Conservation (phyloP, 2,113 vertebrate genomes). For the Prinia subflava region DNA sequence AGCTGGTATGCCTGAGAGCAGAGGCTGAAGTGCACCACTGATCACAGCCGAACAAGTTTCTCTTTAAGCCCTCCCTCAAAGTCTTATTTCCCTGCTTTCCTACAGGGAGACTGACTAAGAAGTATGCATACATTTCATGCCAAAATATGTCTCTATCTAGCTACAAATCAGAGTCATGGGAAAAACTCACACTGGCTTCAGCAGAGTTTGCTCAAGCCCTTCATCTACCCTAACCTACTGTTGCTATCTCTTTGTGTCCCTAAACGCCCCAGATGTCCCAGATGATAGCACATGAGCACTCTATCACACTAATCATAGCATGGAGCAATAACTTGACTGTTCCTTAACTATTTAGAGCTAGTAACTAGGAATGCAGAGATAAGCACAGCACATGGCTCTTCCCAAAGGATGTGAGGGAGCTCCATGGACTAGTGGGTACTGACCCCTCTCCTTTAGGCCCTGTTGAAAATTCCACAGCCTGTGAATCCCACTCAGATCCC, state of each 20-base stretch:
- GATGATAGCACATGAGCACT: not conserved
- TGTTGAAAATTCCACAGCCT: not conserved
- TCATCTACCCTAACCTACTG: not conserved
- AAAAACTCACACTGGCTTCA: not conserved
- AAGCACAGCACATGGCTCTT: not conserved
- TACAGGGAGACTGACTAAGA: not conserved
- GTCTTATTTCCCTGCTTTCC: not conserved
- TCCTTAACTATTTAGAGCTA: not conserved
- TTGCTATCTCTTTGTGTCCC: not conserved
- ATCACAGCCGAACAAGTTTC: not conserved
- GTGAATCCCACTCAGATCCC: not conserved
- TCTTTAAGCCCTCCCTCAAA: not conserved
- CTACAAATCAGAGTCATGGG: conserved; percentile 1
- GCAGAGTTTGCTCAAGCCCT: not conserved
- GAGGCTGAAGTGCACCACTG: not conserved
- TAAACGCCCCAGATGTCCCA: not conserved
- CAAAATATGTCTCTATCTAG: not conserved
- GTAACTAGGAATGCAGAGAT: not conserved
- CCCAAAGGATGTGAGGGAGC: not conserved
- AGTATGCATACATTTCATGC: not conserved
- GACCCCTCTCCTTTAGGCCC: not conserved
- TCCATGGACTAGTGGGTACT: not conserved
- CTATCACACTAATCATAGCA: not conserved
- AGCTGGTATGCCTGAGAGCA: not conserved
- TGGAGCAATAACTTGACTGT: not conserved